These are phyloP conservation scores for Naso thynnoides DNA, from an alignment of 2,797 vertebrate genomes.

Conservation along the genomic window DNA sequence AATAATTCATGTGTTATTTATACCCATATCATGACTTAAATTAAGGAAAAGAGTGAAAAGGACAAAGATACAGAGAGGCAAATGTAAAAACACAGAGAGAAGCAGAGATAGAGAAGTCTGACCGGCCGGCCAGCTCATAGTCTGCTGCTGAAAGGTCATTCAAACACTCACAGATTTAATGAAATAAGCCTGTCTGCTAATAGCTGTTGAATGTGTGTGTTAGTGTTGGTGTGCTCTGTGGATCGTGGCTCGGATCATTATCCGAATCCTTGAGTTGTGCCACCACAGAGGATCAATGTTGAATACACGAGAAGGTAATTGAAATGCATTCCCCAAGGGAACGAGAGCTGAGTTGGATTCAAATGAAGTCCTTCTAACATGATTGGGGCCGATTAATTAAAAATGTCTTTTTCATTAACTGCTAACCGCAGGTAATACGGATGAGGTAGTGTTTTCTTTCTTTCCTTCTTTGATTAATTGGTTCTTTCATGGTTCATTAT, in stretches of 20 bases:
- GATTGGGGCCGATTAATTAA: slow-evolving; percentile 37
- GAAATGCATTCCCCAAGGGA: slow-evolving; percentile 25
- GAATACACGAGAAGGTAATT: slow-evolving; percentile 40
- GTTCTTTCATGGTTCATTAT: background rate
- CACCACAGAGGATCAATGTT: slow-evolving; percentile 52
- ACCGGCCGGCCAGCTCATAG: slow-evolving; percentile 1
- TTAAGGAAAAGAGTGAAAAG: slow-evolving; percentile 17
- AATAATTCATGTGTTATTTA: slow-evolving; percentile 43
- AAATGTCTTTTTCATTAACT: slow-evolving; percentile 24
- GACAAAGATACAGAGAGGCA: slow-evolving; percentile 9
- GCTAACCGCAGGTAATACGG: background rate
- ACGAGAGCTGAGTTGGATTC: slow-evolving; percentile 18
- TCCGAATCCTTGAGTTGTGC: slow-evolving; percentile 24
- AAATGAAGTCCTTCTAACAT: slow-evolving; percentile 25
- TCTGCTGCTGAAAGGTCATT: slow-evolving; percentile 36
- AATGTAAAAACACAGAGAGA: background rate
- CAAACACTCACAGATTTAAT: slow-evolving; percentile 12
- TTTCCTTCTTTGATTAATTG: slow-evolving; percentile 24
- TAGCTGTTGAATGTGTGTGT: background rate
- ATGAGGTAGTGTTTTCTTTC: background rate
- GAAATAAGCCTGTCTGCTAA: slow-evolving; percentile 36
- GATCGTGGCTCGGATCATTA: slow-evolving; percentile 43
- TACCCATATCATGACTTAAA: slow-evolving; percentile 15
- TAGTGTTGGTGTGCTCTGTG: slow-evolving; percentile 4
- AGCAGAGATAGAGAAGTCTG: background rate